phyloP scores from a whole-genome alignment of 2,888 invertebrate species.

The Cryptus viduatorius region DNA sequence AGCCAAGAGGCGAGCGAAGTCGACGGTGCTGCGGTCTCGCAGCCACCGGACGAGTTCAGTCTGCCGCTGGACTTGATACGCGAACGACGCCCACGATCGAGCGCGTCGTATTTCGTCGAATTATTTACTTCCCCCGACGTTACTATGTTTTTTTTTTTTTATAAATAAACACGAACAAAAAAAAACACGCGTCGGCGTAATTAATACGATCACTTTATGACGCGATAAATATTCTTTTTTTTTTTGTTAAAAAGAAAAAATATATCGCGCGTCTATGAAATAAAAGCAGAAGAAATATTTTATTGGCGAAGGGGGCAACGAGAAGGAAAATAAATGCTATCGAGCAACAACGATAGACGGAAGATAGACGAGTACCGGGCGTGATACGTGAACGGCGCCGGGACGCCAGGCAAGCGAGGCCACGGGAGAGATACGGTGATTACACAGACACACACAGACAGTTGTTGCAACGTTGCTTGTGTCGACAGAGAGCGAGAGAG shows the following conservation, averaged over 20 bases:
- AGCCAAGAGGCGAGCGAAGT: conserved; percentile 57
- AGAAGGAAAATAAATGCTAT: not conserved
- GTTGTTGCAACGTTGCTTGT: conserved; percentile 62
- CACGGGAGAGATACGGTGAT: conserved; percentile 62
- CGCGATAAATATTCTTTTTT: too few species aligned
- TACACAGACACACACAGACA: conserved; percentile 16
- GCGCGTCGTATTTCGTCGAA: not conserved
- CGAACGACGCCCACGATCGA: conserved; percentile 61
- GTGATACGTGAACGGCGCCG: conserved; percentile 50
- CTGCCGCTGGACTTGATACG: conserved; percentile 80
- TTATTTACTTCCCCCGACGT: not conserved
- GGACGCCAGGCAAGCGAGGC: conserved; percentile 56
- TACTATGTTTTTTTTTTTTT: not conserved
- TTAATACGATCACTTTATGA: not conserved
- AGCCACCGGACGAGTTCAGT: conserved; percentile 82
- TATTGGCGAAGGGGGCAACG: not conserved
- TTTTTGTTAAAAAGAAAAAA: too few species aligned
- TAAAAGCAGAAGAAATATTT: too few species aligned
- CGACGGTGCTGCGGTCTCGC: conserved; percentile 80
- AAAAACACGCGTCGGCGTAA: not conserved
- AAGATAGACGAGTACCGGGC: conserved; percentile 24
- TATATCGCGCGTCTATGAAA: too few species aligned
- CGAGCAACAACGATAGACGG: conserved; percentile 20
- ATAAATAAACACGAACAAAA: not conserved
- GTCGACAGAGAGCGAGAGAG: conserved; percentile 10